Base-by-base conservation (phyloP, 2,797 vertebrate species). In the Crocidura indochinensis region DNA sequence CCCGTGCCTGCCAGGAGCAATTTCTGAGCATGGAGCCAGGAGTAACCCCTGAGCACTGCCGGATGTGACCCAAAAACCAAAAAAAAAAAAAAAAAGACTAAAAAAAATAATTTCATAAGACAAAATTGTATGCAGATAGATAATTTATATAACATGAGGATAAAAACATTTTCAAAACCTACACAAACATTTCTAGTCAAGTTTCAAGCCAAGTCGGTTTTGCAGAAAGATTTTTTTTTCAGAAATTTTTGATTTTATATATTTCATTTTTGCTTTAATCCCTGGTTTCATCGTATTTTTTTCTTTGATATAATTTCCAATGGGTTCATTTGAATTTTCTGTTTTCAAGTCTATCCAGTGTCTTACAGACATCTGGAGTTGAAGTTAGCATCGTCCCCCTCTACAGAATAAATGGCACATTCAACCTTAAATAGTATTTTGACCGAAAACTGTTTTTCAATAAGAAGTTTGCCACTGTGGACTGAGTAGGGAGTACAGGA, bases 141-240 rank as follows among this genome's bases (percentile, higher is more conserved):
- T 72, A 67, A 38, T 31, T 56, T 60, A 27, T 72, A 31, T 65
- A 78, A 49, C 62, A 68, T n/a, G 10, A 19, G 10, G 19, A 74
- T 27, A 29, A 51, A 44, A 84, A n/a, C 19, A 68, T 68, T 10
- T 85, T 29, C 26, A 29, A 92, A 79, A 62, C n/a, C 47, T 79
- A 71, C 72, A 92, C 19, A 64, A 38, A 56, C 22, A 29, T 74
- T 79, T 56, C 9, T 80, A 85, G 29, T 5, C 68, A 38, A 38
- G 38, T 38, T 38, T 38, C 38, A 38, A 38, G 38, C 38, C 38
- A 38, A 38, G 38, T 38, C 5, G 2, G 38, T 38, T 38, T 38
- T 38, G 38, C 24, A 27, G 4, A 79, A 2, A 2, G n/a, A n/a
- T n/a, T 49, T 20, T 2, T 47, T 74, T 85, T 31, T 17, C 19